Evolutionary conservation across 2,797 vertebrate genomes (phyloP), one percentile per base, ranked within the genome.

Genomic region (Triplophysa bombifrons): DNA sequence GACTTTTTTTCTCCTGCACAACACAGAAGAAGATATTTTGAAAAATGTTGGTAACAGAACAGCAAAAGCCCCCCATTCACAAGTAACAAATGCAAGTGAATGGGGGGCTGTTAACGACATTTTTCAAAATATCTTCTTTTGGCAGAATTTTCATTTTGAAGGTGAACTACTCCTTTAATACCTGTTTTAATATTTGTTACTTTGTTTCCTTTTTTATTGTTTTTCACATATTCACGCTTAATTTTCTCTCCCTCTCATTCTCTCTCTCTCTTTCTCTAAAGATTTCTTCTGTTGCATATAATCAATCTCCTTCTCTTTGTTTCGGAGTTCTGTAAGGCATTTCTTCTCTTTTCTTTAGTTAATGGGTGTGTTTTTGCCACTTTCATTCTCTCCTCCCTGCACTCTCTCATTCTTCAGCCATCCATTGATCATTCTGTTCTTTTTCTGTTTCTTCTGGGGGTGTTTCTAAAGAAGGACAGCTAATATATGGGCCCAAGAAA

Each of bases 401-500:
- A 30, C 20, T 50, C 72, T 72, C 65, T 64, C 73, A 72, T 86
- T 88, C 90, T 91, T 83, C 89, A 89, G 90, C 86, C 90, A 93
- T 90, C 93, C 93, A 94, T 91, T 96, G 92, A 95, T 91, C 90
- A 93, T 84, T 92, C 91, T 92, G 92, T 93, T 94, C 74, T 85
- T 91, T 89, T 92, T 91, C 90, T 93, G 90, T 88, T 91, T 90
- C 90, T 74, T 82, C 83, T 71, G 80, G 90, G 91, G 92, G 95
- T 93, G 93, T 94, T 93, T 95, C 92, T 92, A 95, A 94, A 96
- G 96, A 97, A 96, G 96, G 96, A 92, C 94, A 95, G 89, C 94
- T 95, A 92, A 96, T 94, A 94, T 96, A 95, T 95, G 87, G 95
- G 92, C 96, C 95, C 88, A 96, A 94, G 92, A 97, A 96, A 97